Evolutionary conservation across 1,140 invertebrate genomes (phyloP).

Genomic region (Choristoneura fumiferana): DNA sequence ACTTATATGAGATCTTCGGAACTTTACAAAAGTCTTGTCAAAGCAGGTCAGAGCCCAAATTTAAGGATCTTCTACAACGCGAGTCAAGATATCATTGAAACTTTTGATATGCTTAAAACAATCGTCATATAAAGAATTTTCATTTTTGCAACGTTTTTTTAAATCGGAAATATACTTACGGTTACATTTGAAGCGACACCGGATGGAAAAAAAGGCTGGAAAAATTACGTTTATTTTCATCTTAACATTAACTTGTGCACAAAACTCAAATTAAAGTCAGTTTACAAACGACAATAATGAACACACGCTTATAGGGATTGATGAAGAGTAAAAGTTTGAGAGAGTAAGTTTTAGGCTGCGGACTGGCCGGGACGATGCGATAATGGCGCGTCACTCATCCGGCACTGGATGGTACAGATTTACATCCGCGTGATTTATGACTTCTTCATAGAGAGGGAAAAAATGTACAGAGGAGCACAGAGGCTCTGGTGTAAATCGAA

Average conservation of each 20-base stretch:
- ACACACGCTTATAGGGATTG: constrained; percentile 54
- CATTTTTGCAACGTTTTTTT: too few relatives aligned
- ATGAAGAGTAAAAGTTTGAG: constrained; percentile 55
- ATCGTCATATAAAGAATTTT: too few relatives aligned
- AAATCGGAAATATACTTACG: too few relatives aligned
- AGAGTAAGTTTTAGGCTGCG: constrained; percentile 59
- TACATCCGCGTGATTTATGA: constrained; percentile 76
- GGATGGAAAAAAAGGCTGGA: too few relatives aligned
- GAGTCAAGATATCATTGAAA: too few relatives aligned
- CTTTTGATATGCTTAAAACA: too few relatives aligned
- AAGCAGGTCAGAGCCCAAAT: not conserved
- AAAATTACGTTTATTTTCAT: too few relatives aligned
- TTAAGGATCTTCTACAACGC: not conserved
- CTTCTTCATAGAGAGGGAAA: constrained; percentile 73
- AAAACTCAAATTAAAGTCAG: constrained; percentile 32
- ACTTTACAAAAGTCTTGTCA: constrained; percentile 3
- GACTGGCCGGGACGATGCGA: constrained; percentile 45
- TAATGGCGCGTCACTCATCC: constrained; percentile 75
- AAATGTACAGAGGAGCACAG: constrained; percentile 43
- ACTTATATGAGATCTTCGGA: constrained; percentile 4
- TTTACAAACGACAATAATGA: constrained; percentile 46
- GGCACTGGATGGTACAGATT: constrained; percentile 71
- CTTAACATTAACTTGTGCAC: too few relatives aligned
- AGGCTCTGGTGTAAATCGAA: not conserved
- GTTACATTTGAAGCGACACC: too few relatives aligned